These are phyloP conservation scores for Phyllopteryx taeniolatus DNA, from an alignment of 2,113 vertebrate genomes.

Conservation along the genomic window DNA sequence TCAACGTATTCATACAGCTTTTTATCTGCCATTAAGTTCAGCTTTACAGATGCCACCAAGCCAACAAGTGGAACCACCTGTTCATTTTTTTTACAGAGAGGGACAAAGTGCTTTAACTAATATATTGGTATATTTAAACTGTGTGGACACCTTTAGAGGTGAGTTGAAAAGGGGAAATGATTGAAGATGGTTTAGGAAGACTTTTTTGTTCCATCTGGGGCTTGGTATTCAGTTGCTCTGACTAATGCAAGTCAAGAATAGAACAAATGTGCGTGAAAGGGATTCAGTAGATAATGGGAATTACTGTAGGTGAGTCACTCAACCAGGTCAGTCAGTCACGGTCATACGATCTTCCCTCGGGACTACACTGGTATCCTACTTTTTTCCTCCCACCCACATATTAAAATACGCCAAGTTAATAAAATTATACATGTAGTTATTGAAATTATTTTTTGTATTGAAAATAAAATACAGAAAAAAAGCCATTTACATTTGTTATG, in stretches of 20 bases:
- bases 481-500: too few relatives aligned
- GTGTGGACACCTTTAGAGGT: too few relatives aligned
- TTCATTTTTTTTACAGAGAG: too few relatives aligned
- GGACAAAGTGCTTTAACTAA: too few relatives aligned
- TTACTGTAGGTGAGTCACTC: slow-evolving; percentile 3
- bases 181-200: too few relatives aligned
- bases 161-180: too few relatives aligned
- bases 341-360: slow-evolving; percentile 30
- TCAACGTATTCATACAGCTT: too few relatives aligned
- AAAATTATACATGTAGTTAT: neutral
- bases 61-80: too few relatives aligned
- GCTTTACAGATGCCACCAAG: too few relatives aligned
- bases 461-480: neutral
- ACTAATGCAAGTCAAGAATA: neutral
- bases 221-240: neutral
- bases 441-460: neutral
- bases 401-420: neutral
- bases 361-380: neutral
- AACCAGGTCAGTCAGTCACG: slow-evolving; percentile 38
- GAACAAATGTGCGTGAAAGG: neutral
- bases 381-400: neutral
- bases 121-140: too few relatives aligned
- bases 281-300: neutral
- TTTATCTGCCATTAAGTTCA: too few relatives aligned
- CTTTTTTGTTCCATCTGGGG: neutral